phyloP scores from a whole-genome alignment of 2,888 invertebrate genomes.

The Drosophila neotestacea region DNA sequence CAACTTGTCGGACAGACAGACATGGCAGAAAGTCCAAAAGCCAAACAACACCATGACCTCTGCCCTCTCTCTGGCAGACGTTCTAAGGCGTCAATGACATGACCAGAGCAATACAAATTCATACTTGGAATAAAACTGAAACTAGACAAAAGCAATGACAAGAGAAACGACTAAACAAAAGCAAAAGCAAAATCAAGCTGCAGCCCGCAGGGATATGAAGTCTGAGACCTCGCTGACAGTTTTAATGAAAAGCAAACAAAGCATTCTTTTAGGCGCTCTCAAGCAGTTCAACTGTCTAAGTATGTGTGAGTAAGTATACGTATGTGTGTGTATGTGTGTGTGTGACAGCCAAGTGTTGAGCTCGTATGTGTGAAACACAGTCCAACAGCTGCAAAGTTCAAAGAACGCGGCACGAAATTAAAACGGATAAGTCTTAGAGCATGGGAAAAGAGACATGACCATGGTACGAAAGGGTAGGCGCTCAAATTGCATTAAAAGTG shows the following conservation, averaged over 20 bases:
- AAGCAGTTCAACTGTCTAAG: constrained; percentile 44
- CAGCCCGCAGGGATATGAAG: constrained; percentile 13
- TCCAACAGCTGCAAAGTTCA: constrained; percentile 66
- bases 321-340: constrained; percentile 17
- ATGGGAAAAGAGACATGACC: not conserved
- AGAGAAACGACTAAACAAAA: constrained; percentile 31
- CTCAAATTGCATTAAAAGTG: constrained; percentile 30
- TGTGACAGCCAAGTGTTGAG: not conserved
- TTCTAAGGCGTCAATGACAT: constrained; percentile 38
- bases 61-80: not conserved
- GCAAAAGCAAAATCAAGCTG: constrained; percentile 13
- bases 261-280: constrained; percentile 60
- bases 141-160: constrained; percentile 27
- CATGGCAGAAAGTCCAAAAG: constrained; percentile 33
- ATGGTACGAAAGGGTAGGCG: not conserved
- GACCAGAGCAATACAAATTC: constrained; percentile 32
- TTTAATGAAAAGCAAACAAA: constrained; percentile 77
- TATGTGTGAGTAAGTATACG: constrained; percentile 10
- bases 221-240: constrained; percentile 29
- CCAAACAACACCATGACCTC: constrained; percentile 27
- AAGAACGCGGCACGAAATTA: constrained; percentile 63
- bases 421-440: constrained; percentile 53
- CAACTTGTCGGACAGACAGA: constrained; percentile 2
- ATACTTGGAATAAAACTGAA: constrained; percentile 35
- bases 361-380: constrained; percentile 3